Evolutionary conservation across 2,797 vertebrate genomes (phyloP).

Genomic region (Chloroceryle inda): DNA sequence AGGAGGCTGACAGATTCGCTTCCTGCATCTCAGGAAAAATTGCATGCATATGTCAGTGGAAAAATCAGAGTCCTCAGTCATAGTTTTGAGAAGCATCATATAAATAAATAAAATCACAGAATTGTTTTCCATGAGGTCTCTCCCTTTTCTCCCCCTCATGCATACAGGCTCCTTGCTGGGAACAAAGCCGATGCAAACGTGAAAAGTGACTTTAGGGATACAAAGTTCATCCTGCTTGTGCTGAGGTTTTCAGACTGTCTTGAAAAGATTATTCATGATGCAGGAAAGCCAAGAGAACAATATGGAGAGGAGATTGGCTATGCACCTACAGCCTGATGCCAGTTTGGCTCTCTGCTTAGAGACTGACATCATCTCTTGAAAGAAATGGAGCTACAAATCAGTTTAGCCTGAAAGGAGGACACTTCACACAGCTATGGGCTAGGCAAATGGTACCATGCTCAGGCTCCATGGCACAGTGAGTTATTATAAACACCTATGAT

Average conservation of each 20-base stretch:
- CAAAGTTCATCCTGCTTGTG: not conserved
- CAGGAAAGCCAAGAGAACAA: slow-evolving; percentile 54
- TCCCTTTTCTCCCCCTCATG: not conserved
- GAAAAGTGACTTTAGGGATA: not conserved
- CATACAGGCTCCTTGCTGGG: not conserved
- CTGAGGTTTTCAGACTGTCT: slow-evolving; percentile 35
- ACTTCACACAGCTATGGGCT: not conserved
- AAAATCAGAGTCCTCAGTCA: slow-evolving; percentile 58
- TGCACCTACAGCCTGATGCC: slow-evolving; percentile 17
- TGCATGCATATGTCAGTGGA: slow-evolving; percentile 18
- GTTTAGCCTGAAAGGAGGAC: not conserved
- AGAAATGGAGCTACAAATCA: not conserved
- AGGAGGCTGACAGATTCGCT: slow-evolving; percentile 50
- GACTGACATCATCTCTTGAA: slow-evolving; percentile 50
- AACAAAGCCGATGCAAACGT: not conserved
- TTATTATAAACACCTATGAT: not conserved
- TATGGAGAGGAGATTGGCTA: slow-evolving; percentile 59
- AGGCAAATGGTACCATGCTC: not conserved
- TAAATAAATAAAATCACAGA: slow-evolving; percentile 18
- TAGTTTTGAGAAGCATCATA: not conserved
- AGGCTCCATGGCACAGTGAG: not conserved
- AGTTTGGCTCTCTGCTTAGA: not conserved
- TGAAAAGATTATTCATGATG: slow-evolving; percentile 38
- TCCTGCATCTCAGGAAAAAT: slow-evolving; percentile 44
- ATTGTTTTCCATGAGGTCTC: not conserved